Conservation (phyloP, 2,113 vertebrate genomes). For the Oreochromis aureus region DNA sequence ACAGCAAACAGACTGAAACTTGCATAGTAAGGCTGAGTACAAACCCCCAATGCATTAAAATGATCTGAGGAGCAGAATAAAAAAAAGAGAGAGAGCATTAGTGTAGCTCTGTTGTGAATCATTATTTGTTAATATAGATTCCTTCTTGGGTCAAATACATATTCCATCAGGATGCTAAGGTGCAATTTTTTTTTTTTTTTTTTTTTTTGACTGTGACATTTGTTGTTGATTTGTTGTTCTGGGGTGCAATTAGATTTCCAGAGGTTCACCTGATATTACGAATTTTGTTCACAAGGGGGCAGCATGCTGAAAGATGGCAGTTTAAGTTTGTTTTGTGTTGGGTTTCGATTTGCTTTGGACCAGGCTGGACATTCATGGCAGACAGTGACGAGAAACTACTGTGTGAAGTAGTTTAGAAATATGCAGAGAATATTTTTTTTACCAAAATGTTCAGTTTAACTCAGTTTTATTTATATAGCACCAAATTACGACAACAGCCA, state of each 20-base stretch:
- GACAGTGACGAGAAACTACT: fast-evolving
- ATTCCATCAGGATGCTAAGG: neutral
- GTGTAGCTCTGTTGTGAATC: neutral
- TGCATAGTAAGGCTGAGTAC: neutral
- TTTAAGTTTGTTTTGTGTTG: neutral
- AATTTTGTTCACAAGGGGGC: neutral
- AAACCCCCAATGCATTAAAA: neutral
- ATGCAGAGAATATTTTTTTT: neutral
- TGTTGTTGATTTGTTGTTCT: neutral
- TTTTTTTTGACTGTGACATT: fast-evolving
- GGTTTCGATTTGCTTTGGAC: neutral
- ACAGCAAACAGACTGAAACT: constrained; percentile 8
- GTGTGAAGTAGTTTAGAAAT: neutral
- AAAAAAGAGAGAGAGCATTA: neutral
- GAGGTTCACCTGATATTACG: neutral
- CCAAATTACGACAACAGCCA: fast-evolving
- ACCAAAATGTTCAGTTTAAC: neutral
- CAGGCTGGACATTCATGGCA: neutral
- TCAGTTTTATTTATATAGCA: neutral
- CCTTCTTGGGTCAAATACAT: neutral
- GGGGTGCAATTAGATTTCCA: neutral
- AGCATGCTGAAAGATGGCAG: neutral
- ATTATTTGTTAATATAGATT: neutral
- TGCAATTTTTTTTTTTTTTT: neutral
- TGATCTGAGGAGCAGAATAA: neutral